Base-by-base conservation (phyloP, 2,888 invertebrate species). In the Trachelus troglodyta region DNA sequence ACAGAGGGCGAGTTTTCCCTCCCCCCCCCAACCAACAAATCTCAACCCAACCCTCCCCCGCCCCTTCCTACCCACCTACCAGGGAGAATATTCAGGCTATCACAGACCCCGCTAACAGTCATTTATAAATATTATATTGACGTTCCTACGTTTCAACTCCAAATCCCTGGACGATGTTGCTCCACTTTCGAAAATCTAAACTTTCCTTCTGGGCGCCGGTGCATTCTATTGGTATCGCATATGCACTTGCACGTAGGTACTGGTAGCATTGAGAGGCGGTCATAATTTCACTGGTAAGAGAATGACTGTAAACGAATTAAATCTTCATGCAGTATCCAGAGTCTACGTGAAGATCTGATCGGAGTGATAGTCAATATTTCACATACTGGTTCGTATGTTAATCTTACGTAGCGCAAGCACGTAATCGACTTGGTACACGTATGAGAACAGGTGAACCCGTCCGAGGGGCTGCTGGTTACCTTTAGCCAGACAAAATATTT, bases 71-170 rank as follows among this genome's bases (percentile, higher is more conserved):
- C 76, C 82, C 68, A 75, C 76, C 80, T 69, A 77, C 75, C 80
- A 79, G 83, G 80, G 82, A 86, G 84, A 80, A 85, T 87, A 85
- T 84, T 84, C 85, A 84, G 80, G 83, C 81, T 84, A 79, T 74
- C 79, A 15, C 79, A 82, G 81, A 83, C 81, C 82, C 82, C 77
- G 82, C 83, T 84, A 86, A 86, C 86, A 85, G 84, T 85, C 88
- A 84, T 89, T 87, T 87, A 86, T 90, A 89, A 90, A 90, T 89
- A 87, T 90, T 90, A 87, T 76, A 90, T 88, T 84, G 84, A 79
- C 83, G 69, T 73, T 15, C 33, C 31, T 71, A 71, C 71, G 71
- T 71, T 71, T 71, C 71, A 71, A 31, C 71, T 71, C 31, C 33
- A 31, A 33, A 6, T 71, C 34, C 71, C 71, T 31, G 12, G 71